Evolutionary conservation across 2,888 invertebrate genomes (phyloP).

Genomic region (Adineta ricciae): DNA sequence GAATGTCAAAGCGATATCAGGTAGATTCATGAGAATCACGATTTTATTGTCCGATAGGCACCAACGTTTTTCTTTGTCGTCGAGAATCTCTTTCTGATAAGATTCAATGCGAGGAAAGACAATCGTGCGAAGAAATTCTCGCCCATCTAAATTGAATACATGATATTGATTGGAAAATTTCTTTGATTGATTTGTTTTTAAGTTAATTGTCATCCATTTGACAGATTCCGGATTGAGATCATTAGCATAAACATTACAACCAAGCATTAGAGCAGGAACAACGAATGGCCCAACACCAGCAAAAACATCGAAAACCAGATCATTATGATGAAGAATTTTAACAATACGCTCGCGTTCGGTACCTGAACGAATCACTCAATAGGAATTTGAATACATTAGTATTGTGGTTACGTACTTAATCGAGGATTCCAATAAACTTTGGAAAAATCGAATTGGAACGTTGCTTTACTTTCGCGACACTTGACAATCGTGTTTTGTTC

Average conservation of each 20-base stretch:
- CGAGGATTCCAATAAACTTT: slow-evolving; percentile 96
- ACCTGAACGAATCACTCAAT: slow-evolving; percentile 41
- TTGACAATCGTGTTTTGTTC: slow-evolving; percentile 44
- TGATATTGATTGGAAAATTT: slow-evolving; percentile 36
- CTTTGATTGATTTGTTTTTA: slow-evolving; percentile 48
- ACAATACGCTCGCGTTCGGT: slow-evolving; percentile 80
- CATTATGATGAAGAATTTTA: slow-evolving; percentile 57
- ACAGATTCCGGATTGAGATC: slow-evolving; percentile 87
- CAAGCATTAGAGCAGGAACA: slow-evolving; percentile 68
- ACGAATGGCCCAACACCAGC: slow-evolving; percentile 95
- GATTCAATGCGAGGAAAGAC: slow-evolving; percentile 23
- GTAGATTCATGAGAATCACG: slow-evolving; percentile 30
- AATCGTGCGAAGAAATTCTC: slow-evolving; percentile 64
- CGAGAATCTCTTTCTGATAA: neutral
- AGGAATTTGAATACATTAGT: neutral
- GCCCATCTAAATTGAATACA: slow-evolving; percentile 73
- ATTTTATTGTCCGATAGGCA: slow-evolving; percentile 24
- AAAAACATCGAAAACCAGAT: slow-evolving; percentile 85
- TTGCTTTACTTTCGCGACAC: slow-evolving; percentile 70
- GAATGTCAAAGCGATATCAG: slow-evolving; percentile 29
- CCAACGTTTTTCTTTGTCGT: slow-evolving; percentile 49
- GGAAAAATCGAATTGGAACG: slow-evolving; percentile 83
- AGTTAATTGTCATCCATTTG: slow-evolving; percentile 61
- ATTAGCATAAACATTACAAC: slow-evolving; percentile 68
- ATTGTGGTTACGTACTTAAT: slow-evolving; percentile 53